Evolutionary conservation across 2,888 invertebrate genomes (phyloP).

Genomic region (Eulithis prunata): DNA sequence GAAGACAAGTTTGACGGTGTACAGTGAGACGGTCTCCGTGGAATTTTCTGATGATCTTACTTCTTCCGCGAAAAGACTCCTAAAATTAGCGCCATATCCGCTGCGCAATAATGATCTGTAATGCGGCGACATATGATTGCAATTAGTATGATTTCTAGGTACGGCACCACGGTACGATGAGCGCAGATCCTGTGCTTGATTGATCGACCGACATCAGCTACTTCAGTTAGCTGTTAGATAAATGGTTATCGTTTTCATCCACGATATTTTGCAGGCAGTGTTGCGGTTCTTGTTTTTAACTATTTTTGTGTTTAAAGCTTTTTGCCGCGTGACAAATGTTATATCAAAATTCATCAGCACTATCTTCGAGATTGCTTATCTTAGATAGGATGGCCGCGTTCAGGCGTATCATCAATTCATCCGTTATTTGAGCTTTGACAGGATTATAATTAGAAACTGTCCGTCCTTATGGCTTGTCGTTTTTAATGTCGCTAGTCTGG

Average conservation of each 20-base stretch:
- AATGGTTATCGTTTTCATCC: constrained; percentile 47
- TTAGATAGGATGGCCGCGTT: constrained; percentile 75
- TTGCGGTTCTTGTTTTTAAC: constrained; percentile 21
- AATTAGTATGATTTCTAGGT: constrained; percentile 62
- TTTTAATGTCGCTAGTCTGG: constrained; percentile 82
- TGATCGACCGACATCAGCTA: constrained; percentile 54
- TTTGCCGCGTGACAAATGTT: constrained; percentile 46
- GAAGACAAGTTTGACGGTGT: not conserved
- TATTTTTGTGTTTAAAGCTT: constrained; percentile 14
- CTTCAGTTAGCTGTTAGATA: constrained; percentile 44
- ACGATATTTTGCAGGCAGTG: constrained; percentile 29
- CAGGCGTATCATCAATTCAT: constrained; percentile 80
- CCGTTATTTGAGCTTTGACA: constrained; percentile 80
- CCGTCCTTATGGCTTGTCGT: constrained; percentile 79
- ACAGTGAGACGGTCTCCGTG: not conserved
- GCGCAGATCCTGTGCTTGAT: constrained; percentile 80
- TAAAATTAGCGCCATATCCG: constrained; percentile 76
- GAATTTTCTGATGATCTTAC: constrained; percentile 32
- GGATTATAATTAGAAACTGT: constrained; percentile 84
- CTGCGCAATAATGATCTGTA: constrained; percentile 59
- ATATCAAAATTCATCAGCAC: constrained; percentile 68
- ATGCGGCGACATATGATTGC: constrained; percentile 51
- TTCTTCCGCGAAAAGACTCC: constrained; percentile 79
- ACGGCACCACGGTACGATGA: constrained; percentile 77
- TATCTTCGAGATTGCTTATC: constrained; percentile 71